Conservation (phyloP, 1,140 invertebrate species). For the Ladona fulva region DNA sequence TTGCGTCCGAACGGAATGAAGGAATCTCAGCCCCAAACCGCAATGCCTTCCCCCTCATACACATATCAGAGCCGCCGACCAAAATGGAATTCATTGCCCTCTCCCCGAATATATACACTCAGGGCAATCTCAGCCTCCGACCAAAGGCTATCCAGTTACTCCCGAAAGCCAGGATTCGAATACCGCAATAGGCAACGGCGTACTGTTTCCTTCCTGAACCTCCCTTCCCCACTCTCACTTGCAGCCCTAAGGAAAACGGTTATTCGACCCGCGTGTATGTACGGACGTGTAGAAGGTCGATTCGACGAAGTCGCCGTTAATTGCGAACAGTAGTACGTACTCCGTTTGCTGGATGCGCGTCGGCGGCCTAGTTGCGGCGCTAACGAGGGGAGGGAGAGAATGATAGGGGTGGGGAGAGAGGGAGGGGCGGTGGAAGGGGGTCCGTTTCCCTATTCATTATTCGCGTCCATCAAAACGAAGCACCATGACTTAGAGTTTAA, state of each 20-base stretch:
- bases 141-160: not conserved
- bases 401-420: not conserved
- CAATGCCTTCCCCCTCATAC: not conserved
- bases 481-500: too few relatives aligned
- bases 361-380: not conserved
- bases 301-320: not conserved
- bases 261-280: not conserved
- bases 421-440: not conserved
- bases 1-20: not conserved
- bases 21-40: not conserved
- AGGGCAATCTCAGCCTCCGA: not conserved
- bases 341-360: not conserved
- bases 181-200: not conserved
- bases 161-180: not conserved
- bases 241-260: not conserved
- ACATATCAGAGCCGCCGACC: not conserved
- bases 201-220: not conserved
- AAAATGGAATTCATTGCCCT: slow-evolving; percentile 6
- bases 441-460: not conserved
- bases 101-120: not conserved
- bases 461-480: too few relatives aligned
- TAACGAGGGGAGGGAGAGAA: not conserved
- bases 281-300: not conserved
- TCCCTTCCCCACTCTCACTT: not conserved
- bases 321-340: not conserved